These are phyloP conservation scores for Accipiter virgatus DNA, from an alignment of 2,113 vertebrate species.

Conservation along the genomic window DNA sequence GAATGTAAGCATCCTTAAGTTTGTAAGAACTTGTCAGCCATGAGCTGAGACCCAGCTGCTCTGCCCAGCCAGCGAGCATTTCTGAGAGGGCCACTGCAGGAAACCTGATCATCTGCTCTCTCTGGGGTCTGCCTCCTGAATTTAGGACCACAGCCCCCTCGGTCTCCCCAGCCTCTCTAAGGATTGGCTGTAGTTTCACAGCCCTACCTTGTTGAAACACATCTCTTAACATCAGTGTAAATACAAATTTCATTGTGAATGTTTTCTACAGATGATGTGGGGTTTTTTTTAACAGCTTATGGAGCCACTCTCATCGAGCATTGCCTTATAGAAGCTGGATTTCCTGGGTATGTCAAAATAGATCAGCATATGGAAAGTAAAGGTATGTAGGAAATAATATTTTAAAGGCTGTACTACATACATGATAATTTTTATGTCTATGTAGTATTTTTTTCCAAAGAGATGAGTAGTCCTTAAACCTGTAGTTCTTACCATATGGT, in stretches of 20 bases:
- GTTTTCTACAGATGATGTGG: neutral
- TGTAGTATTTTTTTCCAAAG: neutral
- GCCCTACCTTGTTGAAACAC: neutral
- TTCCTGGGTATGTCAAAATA: constrained; percentile 81
- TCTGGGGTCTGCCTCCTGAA: neutral
- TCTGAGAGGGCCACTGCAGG: neutral
- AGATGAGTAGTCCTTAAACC: neutral
- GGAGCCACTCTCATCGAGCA: constrained; percentile 93
- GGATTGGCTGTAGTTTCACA: neutral
- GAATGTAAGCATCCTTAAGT: neutral
- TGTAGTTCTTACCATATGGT: neutral
- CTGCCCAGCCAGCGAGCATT: neutral
- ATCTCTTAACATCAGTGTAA: neutral
- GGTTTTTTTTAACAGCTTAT: constrained; percentile 77
- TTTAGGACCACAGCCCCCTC: accelerated
- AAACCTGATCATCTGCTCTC: too few relatives aligned
- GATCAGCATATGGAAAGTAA: constrained; percentile 77
- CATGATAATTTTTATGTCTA: neutral
- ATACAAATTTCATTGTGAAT: neutral
- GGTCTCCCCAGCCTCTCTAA: neutral
- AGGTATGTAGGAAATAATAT: constrained; percentile 49
- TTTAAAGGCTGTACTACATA: neutral
- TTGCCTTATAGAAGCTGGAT: constrained; percentile 87
- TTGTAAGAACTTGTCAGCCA: neutral
- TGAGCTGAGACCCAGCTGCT: neutral